phyloP scores from a whole-genome alignment of 2,797 vertebrate species.

The Cephalopachus bancanus region DNA sequence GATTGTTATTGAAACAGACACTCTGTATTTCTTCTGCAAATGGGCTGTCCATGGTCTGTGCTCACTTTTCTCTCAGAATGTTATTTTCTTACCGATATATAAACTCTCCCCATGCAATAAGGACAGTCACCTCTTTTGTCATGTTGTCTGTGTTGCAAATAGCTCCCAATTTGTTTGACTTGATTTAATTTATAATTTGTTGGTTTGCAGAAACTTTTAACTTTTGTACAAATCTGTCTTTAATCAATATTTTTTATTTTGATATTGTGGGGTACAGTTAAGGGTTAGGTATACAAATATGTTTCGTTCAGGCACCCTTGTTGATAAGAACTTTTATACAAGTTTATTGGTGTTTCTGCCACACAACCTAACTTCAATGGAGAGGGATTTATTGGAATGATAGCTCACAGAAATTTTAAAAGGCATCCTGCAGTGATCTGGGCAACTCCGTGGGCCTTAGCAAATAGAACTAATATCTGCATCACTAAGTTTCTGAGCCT shows the following conservation, averaged over 20 bases:
- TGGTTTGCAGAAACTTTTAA: not conserved
- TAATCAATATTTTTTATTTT: no score
- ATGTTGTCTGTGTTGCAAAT: constrained; percentile 24
- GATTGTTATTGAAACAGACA: not conserved
- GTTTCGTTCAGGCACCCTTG: no score
- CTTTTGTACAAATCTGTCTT: not conserved
- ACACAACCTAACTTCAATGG: not conserved
- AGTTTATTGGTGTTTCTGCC: not conserved
- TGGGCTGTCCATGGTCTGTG: not conserved
- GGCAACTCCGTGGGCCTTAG: not conserved
- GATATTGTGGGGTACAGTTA: no score
- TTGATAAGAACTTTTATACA: not conserved
- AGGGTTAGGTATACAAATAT: no score
- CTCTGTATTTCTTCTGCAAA: not conserved
- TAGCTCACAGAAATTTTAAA: not conserved
- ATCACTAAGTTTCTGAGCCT: not conserved
- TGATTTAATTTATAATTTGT: constrained; percentile 45
- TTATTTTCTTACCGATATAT: constrained; percentile 24
- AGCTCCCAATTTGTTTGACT: not conserved
- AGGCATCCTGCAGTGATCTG: not conserved
- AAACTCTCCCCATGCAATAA: not conserved
- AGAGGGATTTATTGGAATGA: constrained; percentile 12
- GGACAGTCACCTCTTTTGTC: not conserved
- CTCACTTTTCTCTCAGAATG: not conserved
- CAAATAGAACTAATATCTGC: constrained; percentile 8